These are phyloP conservation scores for Philopedon plagiatum DNA, from an alignment of 2,888 invertebrate genomes.

Conservation along the genomic window DNA sequence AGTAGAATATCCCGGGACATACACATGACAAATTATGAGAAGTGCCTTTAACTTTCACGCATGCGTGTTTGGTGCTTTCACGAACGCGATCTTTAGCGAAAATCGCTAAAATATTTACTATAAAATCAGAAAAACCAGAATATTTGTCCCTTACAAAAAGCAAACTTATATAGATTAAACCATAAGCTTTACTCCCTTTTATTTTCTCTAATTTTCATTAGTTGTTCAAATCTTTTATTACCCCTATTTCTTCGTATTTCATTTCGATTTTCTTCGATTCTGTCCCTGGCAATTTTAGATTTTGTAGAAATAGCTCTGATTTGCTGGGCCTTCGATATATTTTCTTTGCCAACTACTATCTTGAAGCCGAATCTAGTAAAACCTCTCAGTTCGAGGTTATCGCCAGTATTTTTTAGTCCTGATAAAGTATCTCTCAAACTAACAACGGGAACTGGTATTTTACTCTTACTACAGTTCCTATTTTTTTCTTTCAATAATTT, in stretches of 20 bases:
- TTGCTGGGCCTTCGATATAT: conserved; percentile 52
- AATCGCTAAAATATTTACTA: too few species aligned
- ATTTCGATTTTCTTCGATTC: conserved; percentile 61
- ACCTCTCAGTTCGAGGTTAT: conserved; percentile 25
- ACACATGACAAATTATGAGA: too few species aligned
- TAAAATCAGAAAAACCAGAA: too few species aligned
- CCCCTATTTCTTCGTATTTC: conserved; percentile 78
- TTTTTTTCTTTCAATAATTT: background rate
- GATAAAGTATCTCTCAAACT: background rate
- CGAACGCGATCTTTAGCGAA: too few species aligned
- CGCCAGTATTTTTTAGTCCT: background rate
- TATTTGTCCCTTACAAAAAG: too few species aligned
- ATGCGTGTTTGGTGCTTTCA: too few species aligned
- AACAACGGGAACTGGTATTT: conserved; percentile 7
- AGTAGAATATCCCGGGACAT: too few species aligned
- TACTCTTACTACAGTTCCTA: conserved; percentile 12
- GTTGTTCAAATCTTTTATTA: conserved; percentile 80
- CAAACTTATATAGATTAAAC: too few species aligned
- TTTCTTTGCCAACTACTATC: background rate
- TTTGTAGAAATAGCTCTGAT: conserved; percentile 57
- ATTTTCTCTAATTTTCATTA: conserved; percentile 73
- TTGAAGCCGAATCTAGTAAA: conserved; percentile 57
- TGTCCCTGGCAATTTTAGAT: conserved; percentile 51
- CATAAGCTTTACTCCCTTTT: too few species aligned
- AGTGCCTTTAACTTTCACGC: too few species aligned